Percentiles rank a stretch among this genome's conserved stretches.
Conservation (phyloP, 1,140 invertebrate species). For the Drosophila orosa region DNA sequence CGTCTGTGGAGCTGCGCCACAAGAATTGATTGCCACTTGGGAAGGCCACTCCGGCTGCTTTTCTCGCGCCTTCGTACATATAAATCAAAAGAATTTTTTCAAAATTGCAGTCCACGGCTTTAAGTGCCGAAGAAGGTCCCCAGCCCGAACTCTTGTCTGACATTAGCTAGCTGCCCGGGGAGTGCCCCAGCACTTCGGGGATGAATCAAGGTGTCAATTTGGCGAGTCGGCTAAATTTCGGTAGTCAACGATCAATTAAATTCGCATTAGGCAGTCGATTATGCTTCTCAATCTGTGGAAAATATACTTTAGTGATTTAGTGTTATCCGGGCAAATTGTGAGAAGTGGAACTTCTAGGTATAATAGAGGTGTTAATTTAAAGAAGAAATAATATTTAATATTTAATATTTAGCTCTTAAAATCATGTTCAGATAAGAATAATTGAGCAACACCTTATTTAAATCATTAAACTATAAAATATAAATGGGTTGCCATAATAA, state of each 20-base stretch:
- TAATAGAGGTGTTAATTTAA: neutral
- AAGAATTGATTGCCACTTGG: conserved; percentile 80
- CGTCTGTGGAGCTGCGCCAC: conserved; percentile 32
- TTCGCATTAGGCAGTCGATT: conserved; percentile 55
- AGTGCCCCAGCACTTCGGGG: conserved; percentile 43
- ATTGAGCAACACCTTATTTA: neutral
- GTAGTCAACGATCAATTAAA: conserved; percentile 63
- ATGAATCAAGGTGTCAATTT: conserved; percentile 64
- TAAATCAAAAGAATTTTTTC: conserved; percentile 74
- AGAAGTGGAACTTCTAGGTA: neutral
- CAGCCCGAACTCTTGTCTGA: conserved; percentile 49
- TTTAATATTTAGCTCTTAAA: neutral
- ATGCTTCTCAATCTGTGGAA: neutral
- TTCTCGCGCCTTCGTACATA: conserved; percentile 43
- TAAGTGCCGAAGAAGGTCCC: conserved; percentile 36
- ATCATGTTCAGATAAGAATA: neutral
- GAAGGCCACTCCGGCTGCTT: conserved; percentile 63
- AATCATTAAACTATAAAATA: neutral
- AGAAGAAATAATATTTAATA: too few relatives aligned
- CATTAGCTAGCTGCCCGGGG: conserved; percentile 60
- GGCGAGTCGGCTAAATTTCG: conserved; percentile 14
- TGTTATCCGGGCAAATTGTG: neutral
- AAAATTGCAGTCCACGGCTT: conserved; percentile 56
- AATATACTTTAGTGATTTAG: conserved; percentile 3
- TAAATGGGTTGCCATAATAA: neutral